A percentile compares a stretch with the other conserved stretches of the same genome.
Evolutionary conservation across 1,140 invertebrate species (phyloP).

Genomic region (Bathynomus jamesi): DNA sequence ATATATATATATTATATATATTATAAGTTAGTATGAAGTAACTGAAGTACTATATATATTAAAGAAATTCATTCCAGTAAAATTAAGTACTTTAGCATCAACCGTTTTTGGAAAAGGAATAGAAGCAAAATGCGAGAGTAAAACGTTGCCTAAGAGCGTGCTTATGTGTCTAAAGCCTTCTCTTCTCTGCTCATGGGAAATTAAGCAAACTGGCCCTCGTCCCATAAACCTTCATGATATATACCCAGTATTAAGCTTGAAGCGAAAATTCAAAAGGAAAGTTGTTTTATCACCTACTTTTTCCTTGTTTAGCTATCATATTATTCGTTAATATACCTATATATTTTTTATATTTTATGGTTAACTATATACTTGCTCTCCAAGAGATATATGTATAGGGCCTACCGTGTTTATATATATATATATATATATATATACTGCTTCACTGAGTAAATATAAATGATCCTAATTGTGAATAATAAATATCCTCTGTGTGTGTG

Average conservation of each 20-base stretch:
- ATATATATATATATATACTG: constrained; percentile 1
- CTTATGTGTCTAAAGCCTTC: neutral
- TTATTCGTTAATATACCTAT: neutral
- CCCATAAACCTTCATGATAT: neutral
- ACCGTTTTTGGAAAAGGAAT: too few relatives aligned
- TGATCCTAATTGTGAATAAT: too few relatives aligned
- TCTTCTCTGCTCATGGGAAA: neutral
- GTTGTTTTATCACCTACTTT: neutral
- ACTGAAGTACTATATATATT: too few relatives aligned
- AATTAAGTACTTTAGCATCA: too few relatives aligned
- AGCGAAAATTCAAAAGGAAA: constrained; percentile 1
- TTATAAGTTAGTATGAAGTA: too few relatives aligned
- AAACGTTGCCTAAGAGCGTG: neutral
- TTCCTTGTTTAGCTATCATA: neutral
- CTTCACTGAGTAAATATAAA: too few relatives aligned
- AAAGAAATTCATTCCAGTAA: too few relatives aligned
- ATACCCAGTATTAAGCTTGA: neutral
- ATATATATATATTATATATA: too few relatives aligned
- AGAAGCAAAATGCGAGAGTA: too few relatives aligned
- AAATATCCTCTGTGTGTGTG: too few relatives aligned
- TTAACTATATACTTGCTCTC: neutral
- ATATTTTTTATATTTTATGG: neutral
- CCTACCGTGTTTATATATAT: neutral
- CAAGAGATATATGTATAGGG: neutral
- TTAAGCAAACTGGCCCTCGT: neutral